These are phyloP conservation scores for Darevskia mixta DNA, from an alignment of 2,797 vertebrate species.

Conservation along the genomic window DNA sequence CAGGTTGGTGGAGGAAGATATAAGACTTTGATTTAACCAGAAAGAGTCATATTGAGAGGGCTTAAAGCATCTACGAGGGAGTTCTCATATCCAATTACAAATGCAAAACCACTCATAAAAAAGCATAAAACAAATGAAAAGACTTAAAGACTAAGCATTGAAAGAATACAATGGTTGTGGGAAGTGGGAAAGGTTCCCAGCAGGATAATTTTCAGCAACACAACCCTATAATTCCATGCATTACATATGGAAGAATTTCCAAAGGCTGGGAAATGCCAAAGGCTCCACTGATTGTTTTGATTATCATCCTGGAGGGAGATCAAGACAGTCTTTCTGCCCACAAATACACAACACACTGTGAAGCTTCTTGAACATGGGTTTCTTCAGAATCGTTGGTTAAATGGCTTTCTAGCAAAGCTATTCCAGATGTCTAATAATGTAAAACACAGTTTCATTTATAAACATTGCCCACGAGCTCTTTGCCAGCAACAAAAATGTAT, in stretches of 20 bases:
- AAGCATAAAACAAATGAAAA: not conserved
- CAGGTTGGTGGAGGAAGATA: not conserved
- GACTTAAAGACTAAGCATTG: not conserved
- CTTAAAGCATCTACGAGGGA: not conserved
- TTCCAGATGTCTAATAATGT: conserved; percentile 38
- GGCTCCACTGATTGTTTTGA: not conserved
- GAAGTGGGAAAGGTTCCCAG: not conserved
- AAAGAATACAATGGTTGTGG: not conserved
- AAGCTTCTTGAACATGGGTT: conserved; percentile 15
- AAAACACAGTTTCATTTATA: conserved; percentile 25
- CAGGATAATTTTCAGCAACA: conserved; percentile 31
- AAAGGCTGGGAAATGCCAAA: not conserved
- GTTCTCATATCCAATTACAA: conserved; percentile 34
- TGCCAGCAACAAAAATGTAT: not conserved
- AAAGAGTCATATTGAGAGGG: conserved; percentile 15
- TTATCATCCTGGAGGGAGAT: not conserved
- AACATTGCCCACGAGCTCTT: not conserved
- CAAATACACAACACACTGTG: not conserved
- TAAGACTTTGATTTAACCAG: conserved; percentile 39
- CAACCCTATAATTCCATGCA: not conserved
- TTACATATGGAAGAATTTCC: conserved; percentile 26
- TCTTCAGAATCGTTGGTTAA: conserved; percentile 1
- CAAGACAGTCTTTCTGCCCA: not conserved
- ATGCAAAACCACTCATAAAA: conserved; percentile 11
- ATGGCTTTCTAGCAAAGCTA: conserved; percentile 33